Evolutionary conservation across 2,888 invertebrate species (phyloP), one percentile per base, ranked within the genome.

Genomic region (Ectemnius continuus): DNA sequence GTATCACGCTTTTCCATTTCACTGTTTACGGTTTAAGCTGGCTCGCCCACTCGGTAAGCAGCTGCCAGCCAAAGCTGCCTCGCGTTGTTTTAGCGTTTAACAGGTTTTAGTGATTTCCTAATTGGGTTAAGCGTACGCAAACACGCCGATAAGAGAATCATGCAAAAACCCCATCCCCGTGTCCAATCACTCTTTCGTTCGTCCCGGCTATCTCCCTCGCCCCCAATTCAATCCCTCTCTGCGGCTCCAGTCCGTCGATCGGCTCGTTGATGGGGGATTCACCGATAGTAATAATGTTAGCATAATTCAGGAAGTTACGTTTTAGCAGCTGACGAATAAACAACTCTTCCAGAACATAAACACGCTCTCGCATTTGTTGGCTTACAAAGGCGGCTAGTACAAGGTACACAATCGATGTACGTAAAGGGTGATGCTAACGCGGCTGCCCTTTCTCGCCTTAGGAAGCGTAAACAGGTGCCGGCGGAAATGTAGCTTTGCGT

Each of bases 91-190:
- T 84, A 85, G 78, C 86, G 84, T 79, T 85, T 84, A 83, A 80
- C 82, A 77, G 76, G 83, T 80, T 86, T 36, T 84, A 85, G 84
- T 80, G 83, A 87, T 85, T 85, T 84, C 85, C 80, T 86, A 87
- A 87, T 87, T 85, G 78, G 79, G 80, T 86, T 86, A 36, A 84
- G 67, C 59, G 73, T 75, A 76, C 73, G 74, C 71, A 71, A 65
- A 62, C 74, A 57, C 61, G 36, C 36, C 36, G 36, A 36, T 48
- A 28, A 36, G 78, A 60, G 64, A 76, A 75, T 82, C 71, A 72
- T 76, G 65, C 75, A 74, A 79, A 23, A 72, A 67, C 52, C 46
- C 66, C 16, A 48, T n/a, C 36, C 8, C 61, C 52, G 52, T 13
- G 36, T 57, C 20, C 64, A 28, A 59, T 5, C 28, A 23, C 47